These are phyloP conservation scores for Furcula furcula DNA, from an alignment of 2,888 invertebrate genomes.

Conservation along the genomic window DNA sequence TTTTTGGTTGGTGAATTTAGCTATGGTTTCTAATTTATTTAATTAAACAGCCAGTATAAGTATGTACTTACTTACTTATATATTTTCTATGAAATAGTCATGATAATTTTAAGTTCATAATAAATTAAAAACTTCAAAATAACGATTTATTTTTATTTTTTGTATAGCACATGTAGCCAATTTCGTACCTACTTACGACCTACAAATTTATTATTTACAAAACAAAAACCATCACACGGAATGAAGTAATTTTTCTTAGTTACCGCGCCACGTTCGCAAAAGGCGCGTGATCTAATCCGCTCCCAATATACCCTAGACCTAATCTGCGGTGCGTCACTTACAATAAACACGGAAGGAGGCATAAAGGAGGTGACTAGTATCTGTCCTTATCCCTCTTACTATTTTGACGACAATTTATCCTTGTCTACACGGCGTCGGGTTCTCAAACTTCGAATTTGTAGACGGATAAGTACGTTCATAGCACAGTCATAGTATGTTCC, in stretches of 20 bases:
- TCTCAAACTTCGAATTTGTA: too few relatives aligned
- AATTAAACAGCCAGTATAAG: too few relatives aligned
- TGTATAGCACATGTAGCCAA: slow-evolving; percentile 21
- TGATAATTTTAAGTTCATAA: too few relatives aligned
- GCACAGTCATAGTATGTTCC: too few relatives aligned
- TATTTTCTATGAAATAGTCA: too few relatives aligned
- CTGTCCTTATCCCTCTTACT: slow-evolving; percentile 44
- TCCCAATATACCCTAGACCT: slow-evolving; percentile 30
- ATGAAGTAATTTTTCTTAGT: slow-evolving; percentile 36
- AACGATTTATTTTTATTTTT: too few relatives aligned
- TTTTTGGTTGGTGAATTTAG: too few relatives aligned
- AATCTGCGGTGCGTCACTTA: slow-evolving; percentile 38
- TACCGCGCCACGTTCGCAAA: slow-evolving; percentile 31
- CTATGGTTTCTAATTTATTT: too few relatives aligned
- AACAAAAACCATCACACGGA: slow-evolving; percentile 22
- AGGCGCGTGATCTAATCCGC: slow-evolving; percentile 32
- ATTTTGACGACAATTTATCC: slow-evolving; percentile 44
- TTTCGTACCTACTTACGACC: slow-evolving; percentile 16
- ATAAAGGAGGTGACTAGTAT: slow-evolving; percentile 22
- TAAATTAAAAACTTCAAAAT: too few relatives aligned
- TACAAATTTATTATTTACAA: slow-evolving; percentile 11
- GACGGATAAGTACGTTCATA: too few relatives aligned
- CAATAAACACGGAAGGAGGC: slow-evolving; percentile 33
- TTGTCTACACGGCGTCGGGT: slow-evolving; percentile 30
- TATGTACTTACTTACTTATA: too few relatives aligned